Evolutionary conservation across 2,888 invertebrate species (phyloP).

Genomic region (Drosophila longiperda): DNA sequence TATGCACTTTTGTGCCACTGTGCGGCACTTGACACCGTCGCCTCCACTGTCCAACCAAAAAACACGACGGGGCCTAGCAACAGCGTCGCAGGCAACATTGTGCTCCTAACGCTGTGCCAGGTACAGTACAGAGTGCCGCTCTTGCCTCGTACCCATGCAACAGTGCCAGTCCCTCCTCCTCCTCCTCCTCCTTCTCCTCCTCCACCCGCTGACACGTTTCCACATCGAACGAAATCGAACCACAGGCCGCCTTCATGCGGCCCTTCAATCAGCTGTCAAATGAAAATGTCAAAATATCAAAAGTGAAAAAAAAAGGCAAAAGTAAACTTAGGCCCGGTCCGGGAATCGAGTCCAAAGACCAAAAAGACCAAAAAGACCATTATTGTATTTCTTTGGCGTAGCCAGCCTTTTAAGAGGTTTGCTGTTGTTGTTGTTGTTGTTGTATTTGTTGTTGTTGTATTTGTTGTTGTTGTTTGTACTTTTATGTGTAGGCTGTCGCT

Average conservation of each 20-base stretch:
- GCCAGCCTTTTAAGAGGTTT: constrained; percentile 80
- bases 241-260: constrained; percentile 55
- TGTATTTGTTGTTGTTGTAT: constrained; percentile 23
- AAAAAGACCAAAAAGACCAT: constrained; percentile 53
- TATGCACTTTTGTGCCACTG: constrained; percentile 41
- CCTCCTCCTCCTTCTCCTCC: background rate
- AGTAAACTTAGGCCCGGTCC: constrained; percentile 78
- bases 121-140: constrained; percentile 27
- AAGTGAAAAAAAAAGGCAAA: constrained; percentile 81
- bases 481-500: constrained; percentile 50
- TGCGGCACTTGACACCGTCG: constrained; percentile 69
- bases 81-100: constrained; percentile 20
- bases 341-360: constrained; percentile 35
- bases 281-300: constrained; percentile 81
- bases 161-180: background rate
- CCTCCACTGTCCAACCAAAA: constrained; percentile 12
- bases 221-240: constrained; percentile 73
- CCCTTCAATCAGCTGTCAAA: constrained; percentile 82
- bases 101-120: constrained; percentile 11
- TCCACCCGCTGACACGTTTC: background rate
- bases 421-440: constrained; percentile 35
- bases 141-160: constrained; percentile 22
- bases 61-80: constrained; percentile 45
- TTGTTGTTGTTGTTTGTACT: constrained; percentile 44
- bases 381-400: constrained; percentile 68